Evolutionary conservation across 2,888 invertebrate species (phyloP).

Genomic region (Saturnia pavonia): DNA sequence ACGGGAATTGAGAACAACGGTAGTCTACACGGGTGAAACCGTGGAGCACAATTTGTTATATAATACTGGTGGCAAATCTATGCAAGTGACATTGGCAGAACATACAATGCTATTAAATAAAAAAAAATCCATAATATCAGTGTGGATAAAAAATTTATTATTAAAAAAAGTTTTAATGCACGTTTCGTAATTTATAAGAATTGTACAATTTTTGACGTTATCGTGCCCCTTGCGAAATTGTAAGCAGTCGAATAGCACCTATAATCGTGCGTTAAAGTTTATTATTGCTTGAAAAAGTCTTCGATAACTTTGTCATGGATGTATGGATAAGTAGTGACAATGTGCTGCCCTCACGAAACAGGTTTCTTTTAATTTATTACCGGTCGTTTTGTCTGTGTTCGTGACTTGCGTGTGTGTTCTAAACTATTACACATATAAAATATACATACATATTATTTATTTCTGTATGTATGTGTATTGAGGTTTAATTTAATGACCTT

Average conservation of each 20-base stretch:
- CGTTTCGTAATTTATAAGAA: constrained; percentile 22
- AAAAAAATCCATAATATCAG: no score
- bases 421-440: constrained; percentile 24
- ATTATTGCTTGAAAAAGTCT: neutral
- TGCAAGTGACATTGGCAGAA: no score
- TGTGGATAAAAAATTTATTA: constrained; percentile 16
- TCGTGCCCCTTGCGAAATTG: neutral
- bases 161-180: constrained; percentile 22
- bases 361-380: constrained; percentile 76
- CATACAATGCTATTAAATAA: no score
- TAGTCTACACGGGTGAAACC: no score
- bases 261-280: constrained; percentile 23
- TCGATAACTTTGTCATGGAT: constrained; percentile 3
- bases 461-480: constrained; percentile 18
- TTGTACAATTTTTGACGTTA: constrained; percentile 15
- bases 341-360: constrained; percentile 66
- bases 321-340: constrained; percentile 53
- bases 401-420: neutral
- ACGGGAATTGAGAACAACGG: no score
- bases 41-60: no score
- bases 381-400: constrained; percentile 57
- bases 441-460: constrained; percentile 23
- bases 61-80: no score
- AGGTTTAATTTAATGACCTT: no score
- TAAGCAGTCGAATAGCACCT: neutral